Evolutionary conservation across 2,113 vertebrate species (phyloP).

Genomic region (Rhipidura dahli): DNA sequence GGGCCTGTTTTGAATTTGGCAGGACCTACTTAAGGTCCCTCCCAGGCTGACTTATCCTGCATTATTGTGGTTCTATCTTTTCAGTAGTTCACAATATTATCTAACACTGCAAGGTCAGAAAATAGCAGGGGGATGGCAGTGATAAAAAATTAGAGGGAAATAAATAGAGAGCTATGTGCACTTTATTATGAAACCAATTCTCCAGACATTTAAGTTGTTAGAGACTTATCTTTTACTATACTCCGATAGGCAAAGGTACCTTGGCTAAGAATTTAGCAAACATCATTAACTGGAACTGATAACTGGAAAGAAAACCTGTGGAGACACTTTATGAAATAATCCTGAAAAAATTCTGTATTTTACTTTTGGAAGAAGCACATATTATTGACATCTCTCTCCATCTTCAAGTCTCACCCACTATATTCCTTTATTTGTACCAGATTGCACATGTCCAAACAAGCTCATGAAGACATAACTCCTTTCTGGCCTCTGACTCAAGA

Average conservation of each 20-base stretch:
- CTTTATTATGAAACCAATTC: background rate
- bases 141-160: background rate
- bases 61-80: background rate
- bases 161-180: background rate
- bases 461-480: background rate
- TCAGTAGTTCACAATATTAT: background rate
- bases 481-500: background rate
- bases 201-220: background rate
- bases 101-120: background rate
- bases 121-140: rapidly evolving
- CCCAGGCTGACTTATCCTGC: background rate
- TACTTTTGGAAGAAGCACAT: background rate
- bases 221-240: background rate
- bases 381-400: background rate
- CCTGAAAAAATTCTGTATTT: background rate
- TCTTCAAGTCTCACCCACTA: background rate
- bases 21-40: background rate
- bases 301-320: background rate
- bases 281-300: background rate
- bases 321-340: background rate
- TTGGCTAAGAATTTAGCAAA: background rate
- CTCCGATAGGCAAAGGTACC: background rate
- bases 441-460: background rate
- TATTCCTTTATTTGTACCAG: background rate
- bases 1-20: background rate